phyloP scores from a whole-genome alignment of 2,797 vertebrate species.

The Leuciscus waleckii region DNA sequence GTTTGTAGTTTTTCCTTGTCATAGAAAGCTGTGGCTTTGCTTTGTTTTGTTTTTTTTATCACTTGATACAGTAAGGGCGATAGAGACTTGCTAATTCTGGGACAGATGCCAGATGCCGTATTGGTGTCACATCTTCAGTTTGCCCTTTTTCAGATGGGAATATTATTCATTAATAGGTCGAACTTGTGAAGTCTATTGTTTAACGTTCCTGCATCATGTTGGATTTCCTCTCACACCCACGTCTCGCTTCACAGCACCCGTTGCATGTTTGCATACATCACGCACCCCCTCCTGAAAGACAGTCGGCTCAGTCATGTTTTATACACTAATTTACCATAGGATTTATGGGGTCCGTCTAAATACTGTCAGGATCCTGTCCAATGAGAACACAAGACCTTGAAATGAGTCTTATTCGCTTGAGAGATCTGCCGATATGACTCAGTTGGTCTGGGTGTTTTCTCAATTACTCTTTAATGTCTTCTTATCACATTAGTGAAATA shows the following conservation, averaged over 20 bases:
- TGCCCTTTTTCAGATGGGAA: conserved; percentile 19
- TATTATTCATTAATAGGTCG: conserved; percentile 6
- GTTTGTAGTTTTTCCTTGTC: conserved; percentile 1
- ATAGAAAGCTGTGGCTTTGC: neutral
- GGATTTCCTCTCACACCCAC: conserved; percentile 32
- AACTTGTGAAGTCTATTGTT: neutral
- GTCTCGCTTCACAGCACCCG: conserved; percentile 20
- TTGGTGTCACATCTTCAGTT: neutral
- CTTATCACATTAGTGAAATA: conserved; percentile 34
- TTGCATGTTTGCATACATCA: conserved; percentile 26
- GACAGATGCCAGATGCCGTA: conserved; percentile 25
- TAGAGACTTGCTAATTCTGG: conserved; percentile 22
- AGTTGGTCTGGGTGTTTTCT: conserved; percentile 22
- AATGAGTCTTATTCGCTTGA: conserved; percentile 46
- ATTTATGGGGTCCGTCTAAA: conserved; percentile 41
- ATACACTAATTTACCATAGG: conserved; percentile 13
- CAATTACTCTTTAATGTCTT: conserved; percentile 45
- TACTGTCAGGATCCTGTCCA: conserved; percentile 30
- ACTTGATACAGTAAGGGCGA: conserved; percentile 11
- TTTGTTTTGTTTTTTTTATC: conserved; percentile 24
- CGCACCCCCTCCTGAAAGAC: conserved; percentile 12
- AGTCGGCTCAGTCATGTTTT: conserved; percentile 24
- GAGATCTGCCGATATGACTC: conserved; percentile 41
- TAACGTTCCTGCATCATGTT: neutral
- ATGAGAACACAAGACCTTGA: conserved; percentile 44